These are phyloP conservation scores for Porites cylindrica DNA, from an alignment of 92 coral and sea anemone species.

Conservation along the genomic window DNA sequence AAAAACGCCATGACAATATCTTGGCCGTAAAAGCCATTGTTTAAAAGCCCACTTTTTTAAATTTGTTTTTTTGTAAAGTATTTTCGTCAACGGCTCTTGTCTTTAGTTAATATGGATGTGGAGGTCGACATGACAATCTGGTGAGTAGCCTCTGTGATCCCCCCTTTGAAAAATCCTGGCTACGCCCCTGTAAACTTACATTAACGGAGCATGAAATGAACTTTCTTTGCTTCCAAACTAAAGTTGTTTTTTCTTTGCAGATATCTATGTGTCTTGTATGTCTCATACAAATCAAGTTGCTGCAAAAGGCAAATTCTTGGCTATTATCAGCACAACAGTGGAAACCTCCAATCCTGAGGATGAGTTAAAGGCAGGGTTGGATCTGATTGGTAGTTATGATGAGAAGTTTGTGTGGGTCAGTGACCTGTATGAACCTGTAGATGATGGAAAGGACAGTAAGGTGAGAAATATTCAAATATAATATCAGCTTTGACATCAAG, in stretches of 20 bases:
- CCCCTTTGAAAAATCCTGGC: too few species aligned
- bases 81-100: too few species aligned
- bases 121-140: too few species aligned
- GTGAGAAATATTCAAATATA: slow-evolving; percentile 24
- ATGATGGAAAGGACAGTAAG: slow-evolving; percentile 85
- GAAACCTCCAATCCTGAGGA: slow-evolving; percentile 82
- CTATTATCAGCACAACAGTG: slow-evolving; percentile 91
- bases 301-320: slow-evolving; percentile 78
- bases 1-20: too few species aligned
- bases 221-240: too few species aligned
- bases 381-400: slow-evolving; percentile 85
- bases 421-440: slow-evolving; percentile 83
- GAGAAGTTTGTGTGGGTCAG: slow-evolving; percentile 80
- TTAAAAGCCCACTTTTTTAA: too few species aligned
- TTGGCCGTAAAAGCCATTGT: too few species aligned
- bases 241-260: slow-evolving; percentile 33
- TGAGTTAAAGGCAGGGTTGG: slow-evolving; percentile 85
- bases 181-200: not conserved
- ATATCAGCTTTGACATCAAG: not conserved
- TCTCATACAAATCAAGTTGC: slow-evolving; percentile 85
- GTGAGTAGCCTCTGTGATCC: too few species aligned
- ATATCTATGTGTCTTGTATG: slow-evolving; percentile 88
- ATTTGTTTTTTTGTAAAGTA: too few species aligned
- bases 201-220: not conserved
- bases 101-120: too few species aligned